Evolutionary conservation across 2,113 vertebrate genomes (phyloP).

Genomic region (Lepisosteus oculatus): DNA sequence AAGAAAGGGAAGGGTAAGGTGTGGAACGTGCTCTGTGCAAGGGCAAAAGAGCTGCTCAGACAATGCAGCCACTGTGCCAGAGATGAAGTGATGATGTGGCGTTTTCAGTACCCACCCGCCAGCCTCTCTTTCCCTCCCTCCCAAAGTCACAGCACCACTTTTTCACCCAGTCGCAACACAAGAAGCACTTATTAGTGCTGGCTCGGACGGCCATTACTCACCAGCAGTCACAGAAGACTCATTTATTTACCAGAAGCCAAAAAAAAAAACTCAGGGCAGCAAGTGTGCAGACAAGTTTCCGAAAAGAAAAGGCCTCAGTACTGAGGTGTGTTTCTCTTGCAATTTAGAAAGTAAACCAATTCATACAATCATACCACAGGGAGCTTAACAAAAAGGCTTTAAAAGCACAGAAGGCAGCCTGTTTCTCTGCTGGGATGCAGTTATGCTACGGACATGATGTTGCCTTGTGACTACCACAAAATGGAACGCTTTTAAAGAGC

Average conservation of each 20-base stretch:
- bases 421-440: neutral
- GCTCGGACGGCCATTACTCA: neutral
- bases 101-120: slow-evolving; percentile 38
- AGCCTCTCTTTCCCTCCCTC: neutral
- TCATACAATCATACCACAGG: neutral
- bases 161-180: slow-evolving; percentile 9
- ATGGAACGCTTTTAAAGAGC: neutral
- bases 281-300: too few relatives aligned
- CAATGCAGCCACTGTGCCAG: slow-evolving; percentile 61
- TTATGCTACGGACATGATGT: too few relatives aligned
- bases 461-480: neutral
- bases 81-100: slow-evolving; percentile 57
- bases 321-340: neutral
- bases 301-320: neutral
- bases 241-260: slow-evolving; percentile 7
- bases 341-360: neutral
- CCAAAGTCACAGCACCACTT: slow-evolving; percentile 26
- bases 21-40: too few relatives aligned
- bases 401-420: neutral
- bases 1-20: slow-evolving; percentile 19
- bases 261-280: neutral
- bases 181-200: slow-evolving; percentile 1
- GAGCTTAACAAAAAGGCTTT: neutral
- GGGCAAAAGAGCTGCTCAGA: slow-evolving; percentile 22
- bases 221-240: slow-evolving; percentile 9